These are phyloP conservation scores for Caenorhabditis afra DNA, from an alignment of 2,888 invertebrate species.

Conservation along the genomic window DNA sequence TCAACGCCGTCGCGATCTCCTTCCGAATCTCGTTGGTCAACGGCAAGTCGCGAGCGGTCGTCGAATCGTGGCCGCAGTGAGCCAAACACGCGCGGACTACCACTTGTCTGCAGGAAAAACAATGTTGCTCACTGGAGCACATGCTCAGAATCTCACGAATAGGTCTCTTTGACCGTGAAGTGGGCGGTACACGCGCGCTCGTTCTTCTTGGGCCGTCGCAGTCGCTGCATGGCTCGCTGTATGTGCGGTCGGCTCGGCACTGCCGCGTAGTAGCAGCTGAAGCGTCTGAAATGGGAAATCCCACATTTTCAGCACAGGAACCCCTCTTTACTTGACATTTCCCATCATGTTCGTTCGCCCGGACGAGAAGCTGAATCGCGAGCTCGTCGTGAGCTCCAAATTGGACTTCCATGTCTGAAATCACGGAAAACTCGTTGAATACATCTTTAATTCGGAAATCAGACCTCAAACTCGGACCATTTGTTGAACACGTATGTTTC, in stretches of 20 bases:
- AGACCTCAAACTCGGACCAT: conserved; percentile 10
- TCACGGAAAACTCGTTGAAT: background rate
- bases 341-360: background rate
- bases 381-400: conserved; percentile 3
- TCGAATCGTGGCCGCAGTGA: conserved; percentile 35
- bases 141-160: background rate
- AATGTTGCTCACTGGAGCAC: background rate
- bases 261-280: too few relatives aligned
- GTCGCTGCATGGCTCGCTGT: background rate
- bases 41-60: background rate
- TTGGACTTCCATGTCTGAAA: conserved; percentile 17
- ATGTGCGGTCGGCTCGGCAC: background rate
- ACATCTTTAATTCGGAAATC: background rate
- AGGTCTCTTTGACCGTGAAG: background rate
- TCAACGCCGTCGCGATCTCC: conserved; percentile 30
- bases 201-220: background rate
- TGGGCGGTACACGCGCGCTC: conserved; percentile 1
- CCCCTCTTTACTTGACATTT: background rate
- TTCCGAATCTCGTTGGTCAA: conserved; percentile 1
- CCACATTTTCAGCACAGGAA: background rate
- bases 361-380: conserved; percentile 5
- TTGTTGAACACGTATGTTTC: background rate
- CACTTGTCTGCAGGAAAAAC: conserved; percentile 19
- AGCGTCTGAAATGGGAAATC: too few relatives aligned
- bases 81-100: conserved; percentile 13